Conservation (phyloP, 2,113 vertebrate genomes). For the Semnornis frantzii region DNA sequence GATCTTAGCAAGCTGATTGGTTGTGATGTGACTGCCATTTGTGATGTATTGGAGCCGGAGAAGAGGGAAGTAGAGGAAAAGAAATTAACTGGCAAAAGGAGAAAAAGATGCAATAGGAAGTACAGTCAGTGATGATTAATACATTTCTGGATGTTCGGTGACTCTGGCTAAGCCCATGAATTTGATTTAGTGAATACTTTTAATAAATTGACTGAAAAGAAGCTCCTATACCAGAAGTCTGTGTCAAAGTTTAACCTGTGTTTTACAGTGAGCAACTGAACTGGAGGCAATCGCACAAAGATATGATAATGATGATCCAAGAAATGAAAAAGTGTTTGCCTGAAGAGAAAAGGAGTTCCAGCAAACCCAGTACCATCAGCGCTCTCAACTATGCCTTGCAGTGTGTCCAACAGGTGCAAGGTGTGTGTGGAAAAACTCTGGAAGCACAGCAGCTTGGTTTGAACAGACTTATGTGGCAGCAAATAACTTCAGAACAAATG, state of each 20-base stretch:
- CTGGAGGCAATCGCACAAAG: constrained; percentile 73
- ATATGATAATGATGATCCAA: constrained; percentile 81
- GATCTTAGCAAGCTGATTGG: not conserved
- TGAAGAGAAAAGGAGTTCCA: constrained; percentile 75
- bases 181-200: not conserved
- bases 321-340: constrained; percentile 90
- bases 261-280: constrained; percentile 55
- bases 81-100: not conserved
- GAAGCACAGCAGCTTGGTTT: not conserved
- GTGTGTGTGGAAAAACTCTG: constrained; percentile 56
- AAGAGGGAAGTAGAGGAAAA: not conserved
- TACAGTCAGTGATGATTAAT: not conserved
- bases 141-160: not conserved
- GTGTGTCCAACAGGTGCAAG: constrained; percentile 88
- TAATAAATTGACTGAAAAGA: not conserved
- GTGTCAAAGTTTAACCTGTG: not conserved
- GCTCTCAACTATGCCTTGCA: constrained; percentile 86
- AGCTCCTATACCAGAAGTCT: not conserved
- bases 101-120: not conserved
- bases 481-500: not conserved
- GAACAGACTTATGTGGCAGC: not conserved
- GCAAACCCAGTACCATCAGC: constrained; percentile 84
- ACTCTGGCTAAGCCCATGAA: not conserved
- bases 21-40: not conserved
- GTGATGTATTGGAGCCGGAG: not conserved